These are phyloP conservation scores for Pseudorhiza aurosa DNA, from an alignment of 30 jellyfish, hydroid and myxozoan species.

Conservation along the genomic window DNA sequence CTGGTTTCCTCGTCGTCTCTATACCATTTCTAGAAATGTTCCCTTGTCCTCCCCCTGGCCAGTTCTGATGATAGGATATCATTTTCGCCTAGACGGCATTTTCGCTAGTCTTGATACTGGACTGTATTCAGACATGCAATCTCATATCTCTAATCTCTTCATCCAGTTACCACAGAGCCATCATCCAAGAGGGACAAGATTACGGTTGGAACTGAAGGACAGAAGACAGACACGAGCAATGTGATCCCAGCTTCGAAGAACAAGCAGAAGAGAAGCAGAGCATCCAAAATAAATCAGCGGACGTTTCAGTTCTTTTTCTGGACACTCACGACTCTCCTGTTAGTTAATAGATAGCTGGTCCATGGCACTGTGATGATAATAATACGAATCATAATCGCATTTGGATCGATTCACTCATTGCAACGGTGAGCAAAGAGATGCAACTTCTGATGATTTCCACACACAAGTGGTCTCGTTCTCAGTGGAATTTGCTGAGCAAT, in stretches of 20 bases:
- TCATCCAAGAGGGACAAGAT: not conserved
- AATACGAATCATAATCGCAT: not conserved
- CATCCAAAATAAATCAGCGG: not conserved
- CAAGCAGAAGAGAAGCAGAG: conserved; percentile 8
- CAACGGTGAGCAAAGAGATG: too few species aligned
- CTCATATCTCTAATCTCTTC: too few species aligned
- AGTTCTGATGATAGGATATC: too few species aligned
- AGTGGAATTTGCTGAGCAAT: not conserved
- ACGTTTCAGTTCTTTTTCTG: conserved; percentile 52
- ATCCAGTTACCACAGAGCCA: conserved; percentile 8
- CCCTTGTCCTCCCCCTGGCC: too few species aligned
- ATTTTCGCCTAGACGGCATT: too few species aligned
- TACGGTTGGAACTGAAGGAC: not conserved
- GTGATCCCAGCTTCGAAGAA: not conserved
- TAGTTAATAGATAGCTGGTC: conserved; percentile 49
- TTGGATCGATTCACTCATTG: too few species aligned
- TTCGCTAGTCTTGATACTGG: too few species aligned
- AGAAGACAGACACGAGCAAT: not conserved
- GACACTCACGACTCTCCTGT: conserved; percentile 46
- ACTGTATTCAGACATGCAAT: too few species aligned
- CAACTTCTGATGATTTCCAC: too few species aligned
- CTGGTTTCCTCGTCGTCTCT: too few species aligned
- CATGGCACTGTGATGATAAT: not conserved
- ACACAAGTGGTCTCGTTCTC: not conserved
- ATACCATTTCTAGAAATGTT: too few species aligned